Evolutionary conservation across 2,888 invertebrate species (phyloP), one percentile per base, ranked within the genome.

Genomic region (Unio pictorum): DNA sequence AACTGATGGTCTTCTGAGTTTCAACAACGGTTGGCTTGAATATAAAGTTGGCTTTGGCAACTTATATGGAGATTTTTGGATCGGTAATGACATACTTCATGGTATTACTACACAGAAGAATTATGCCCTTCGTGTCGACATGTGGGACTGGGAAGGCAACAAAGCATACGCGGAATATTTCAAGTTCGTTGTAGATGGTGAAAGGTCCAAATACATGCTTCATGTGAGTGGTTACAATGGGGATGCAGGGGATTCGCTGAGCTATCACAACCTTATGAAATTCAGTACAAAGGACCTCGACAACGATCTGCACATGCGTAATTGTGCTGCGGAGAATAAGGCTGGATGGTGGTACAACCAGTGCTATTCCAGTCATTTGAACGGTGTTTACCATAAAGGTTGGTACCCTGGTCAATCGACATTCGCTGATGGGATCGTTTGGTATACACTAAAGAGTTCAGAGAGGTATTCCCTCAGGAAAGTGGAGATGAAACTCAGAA

Each of bases 61-160:
- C 72, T 78, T 84, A 23, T 89, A 88, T 74, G 89, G 85, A 5
- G 88, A 88, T 63, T 85, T 87, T 71, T 89, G 89, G 89, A 66
- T 83, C 7, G 89, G 89, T 18, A 89, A 88, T 68, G 83, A 87
- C 55, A 66, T 83, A 54, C 76, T 88, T 17, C 84, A 88, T 62
- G 67, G 73, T 20, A 65, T 88, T 66, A 87, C 88, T 0, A 77
- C 72, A 17, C 83, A 85, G 68, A 77, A 81, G 66, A 74, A 83
- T 28, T 88, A 86, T 74, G 75, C 80, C 6, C 78, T 90, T 20
- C 80, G 88, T 2, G 82, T 90, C 57, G 89, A 89, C 67, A 75
- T 90, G 66, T 86, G 87, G 85, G 88, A 90, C 70, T 90, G 89
- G 86, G 89, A 90, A 67, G 89, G 89, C 6, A 82, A 84, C 54